Conservation (phyloP, 2,888 invertebrate species). For the Agrilus mali region DNA sequence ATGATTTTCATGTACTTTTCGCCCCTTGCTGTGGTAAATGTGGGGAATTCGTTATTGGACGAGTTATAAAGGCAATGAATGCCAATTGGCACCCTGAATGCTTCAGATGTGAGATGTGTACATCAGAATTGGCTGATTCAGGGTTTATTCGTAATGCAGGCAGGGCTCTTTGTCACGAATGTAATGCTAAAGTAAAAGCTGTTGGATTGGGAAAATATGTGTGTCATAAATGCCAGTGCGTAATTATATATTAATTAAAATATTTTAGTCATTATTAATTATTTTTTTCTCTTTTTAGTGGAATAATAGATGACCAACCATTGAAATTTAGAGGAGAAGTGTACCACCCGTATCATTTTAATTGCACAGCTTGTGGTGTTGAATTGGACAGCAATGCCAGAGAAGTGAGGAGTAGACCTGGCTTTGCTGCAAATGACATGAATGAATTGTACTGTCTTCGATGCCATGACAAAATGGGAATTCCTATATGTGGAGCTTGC, state of each 20-base stretch:
- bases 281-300: constrained; percentile 40
- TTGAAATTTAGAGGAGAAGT: constrained; percentile 89
- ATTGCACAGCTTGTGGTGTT: constrained; percentile 81
- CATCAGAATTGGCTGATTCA: constrained; percentile 82
- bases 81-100: constrained; percentile 98
- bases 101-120: constrained; percentile 93
- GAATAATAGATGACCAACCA: constrained; percentile 83
- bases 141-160: constrained; percentile 92
- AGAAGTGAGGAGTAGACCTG: constrained; percentile 85
- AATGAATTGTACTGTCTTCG: constrained; percentile 94
- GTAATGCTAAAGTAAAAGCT: constrained; percentile 93
- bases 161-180: constrained; percentile 85
- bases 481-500: constrained; percentile 99
- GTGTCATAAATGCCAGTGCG: constrained; percentile 97
- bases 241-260: constrained; percentile 7
- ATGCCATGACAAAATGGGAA: constrained; percentile 99
- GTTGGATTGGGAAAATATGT: constrained; percentile 91
- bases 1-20: constrained; percentile 96
- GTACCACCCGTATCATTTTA: constrained; percentile 99
- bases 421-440: constrained; percentile 82
- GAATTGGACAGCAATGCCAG: constrained; percentile 93
- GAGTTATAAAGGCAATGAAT: constrained; percentile 99
- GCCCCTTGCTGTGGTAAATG: constrained; percentile 63
- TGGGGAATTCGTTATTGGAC: constrained; percentile 90
- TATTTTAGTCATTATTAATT: not conserved